These are phyloP conservation scores for Rhinoraja longicauda DNA, from an alignment of 2,797 vertebrate genomes.

Conservation along the genomic window DNA sequence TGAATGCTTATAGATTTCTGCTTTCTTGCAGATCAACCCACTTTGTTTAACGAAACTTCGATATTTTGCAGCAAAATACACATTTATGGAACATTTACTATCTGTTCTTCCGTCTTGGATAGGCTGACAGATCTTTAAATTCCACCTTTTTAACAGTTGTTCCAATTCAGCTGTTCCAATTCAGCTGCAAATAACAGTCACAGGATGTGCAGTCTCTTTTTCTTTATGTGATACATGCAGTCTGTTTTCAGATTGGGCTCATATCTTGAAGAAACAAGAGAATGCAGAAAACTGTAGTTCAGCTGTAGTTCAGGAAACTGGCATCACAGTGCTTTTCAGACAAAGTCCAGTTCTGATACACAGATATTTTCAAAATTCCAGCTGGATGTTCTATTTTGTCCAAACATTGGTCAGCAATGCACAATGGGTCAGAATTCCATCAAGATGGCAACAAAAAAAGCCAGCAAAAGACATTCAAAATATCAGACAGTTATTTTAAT, in stretches of 20 bases:
- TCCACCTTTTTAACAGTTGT: neutral
- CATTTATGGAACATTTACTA: neutral
- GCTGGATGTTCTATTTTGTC: neutral
- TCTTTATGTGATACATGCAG: slow-evolving; percentile 3
- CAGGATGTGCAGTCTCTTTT: neutral
- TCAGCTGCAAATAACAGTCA: neutral
- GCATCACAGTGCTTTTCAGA: neutral
- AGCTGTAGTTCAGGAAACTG: slow-evolving; percentile 31
- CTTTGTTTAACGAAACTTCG: neutral
- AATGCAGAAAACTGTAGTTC: slow-evolving; percentile 30
- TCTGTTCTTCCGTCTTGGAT: neutral
- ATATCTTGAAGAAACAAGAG: slow-evolving; percentile 22
- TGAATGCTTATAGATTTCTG: neutral
- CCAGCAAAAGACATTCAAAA: neutral
- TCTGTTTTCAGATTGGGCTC: slow-evolving; percentile 24
- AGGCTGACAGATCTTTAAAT: slow-evolving; percentile 27
- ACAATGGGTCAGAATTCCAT: slow-evolving; percentile 4
- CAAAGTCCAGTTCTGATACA: neutral
- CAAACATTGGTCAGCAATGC: neutral
- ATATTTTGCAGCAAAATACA: neutral
- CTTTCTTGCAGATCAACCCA: neutral
- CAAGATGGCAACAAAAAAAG: neutral
- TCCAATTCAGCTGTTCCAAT: neutral
- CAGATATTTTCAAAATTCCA: slow-evolving; percentile 10
- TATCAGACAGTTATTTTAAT: neutral